Conservation (phyloP, 1,140 invertebrate genomes). For the Drosophila nigromelanica region DNA sequence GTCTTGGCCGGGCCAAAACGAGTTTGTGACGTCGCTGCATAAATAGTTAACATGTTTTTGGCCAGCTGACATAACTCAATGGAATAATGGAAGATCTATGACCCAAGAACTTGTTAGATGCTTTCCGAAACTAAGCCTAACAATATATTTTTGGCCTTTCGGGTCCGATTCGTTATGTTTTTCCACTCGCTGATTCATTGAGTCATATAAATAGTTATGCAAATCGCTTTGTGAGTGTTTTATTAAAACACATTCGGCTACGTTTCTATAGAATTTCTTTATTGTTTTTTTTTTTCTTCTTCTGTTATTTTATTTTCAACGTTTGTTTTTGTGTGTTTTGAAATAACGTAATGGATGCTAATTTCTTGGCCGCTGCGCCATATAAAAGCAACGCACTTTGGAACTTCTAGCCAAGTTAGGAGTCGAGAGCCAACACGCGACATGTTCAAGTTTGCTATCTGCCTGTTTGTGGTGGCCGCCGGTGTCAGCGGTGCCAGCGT, state of each 20-base stretch:
- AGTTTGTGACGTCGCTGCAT: slow-evolving; percentile 59
- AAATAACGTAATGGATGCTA: slow-evolving; percentile 68
- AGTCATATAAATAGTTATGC: slow-evolving; percentile 56
- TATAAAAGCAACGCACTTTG: slow-evolving; percentile 53
- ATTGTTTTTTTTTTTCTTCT: slow-evolving; percentile 43
- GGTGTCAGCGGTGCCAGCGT: slow-evolving; percentile 42
- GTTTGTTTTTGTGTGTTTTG: not conserved
- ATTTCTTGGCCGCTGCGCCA: slow-evolving; percentile 41
- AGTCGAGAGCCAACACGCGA: slow-evolving; percentile 24
- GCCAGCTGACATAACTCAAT: slow-evolving; percentile 4
- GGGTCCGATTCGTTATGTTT: slow-evolving; percentile 1
- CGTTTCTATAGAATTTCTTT: slow-evolving; percentile 74
- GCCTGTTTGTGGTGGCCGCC: slow-evolving; percentile 50
- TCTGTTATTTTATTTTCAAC: slow-evolving; percentile 10
- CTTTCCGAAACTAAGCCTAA: not conserved
- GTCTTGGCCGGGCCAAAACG: slow-evolving; percentile 32
- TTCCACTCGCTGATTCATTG: slow-evolving; percentile 37
- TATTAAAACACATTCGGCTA: slow-evolving; percentile 57
- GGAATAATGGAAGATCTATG: not conserved
- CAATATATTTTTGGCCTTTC: not conserved
- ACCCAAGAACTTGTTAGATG: not conserved
- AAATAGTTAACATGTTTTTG: slow-evolving; percentile 20
- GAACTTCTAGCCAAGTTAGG: slow-evolving; percentile 55
- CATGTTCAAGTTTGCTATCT: slow-evolving; percentile 64
- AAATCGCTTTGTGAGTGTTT: slow-evolving; percentile 69